Evolutionary conservation across 1,140 invertebrate species (phyloP).

Genomic region (Akabosia matsudoensis): DNA sequence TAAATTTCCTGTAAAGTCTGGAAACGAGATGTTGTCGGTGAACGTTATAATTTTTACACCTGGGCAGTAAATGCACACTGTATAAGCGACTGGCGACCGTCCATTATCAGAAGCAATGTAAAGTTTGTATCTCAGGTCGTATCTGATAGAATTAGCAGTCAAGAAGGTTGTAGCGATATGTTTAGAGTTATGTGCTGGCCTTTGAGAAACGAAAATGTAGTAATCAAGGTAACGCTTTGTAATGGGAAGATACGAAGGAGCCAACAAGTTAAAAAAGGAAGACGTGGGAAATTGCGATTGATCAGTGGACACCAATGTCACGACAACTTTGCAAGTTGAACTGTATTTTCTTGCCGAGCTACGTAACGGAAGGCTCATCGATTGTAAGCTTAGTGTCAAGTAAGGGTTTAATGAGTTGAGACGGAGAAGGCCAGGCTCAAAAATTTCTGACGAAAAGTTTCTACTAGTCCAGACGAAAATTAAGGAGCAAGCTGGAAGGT

Average conservation of each 20-base stretch:
- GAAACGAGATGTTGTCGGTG: not conserved
- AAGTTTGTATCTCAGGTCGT: not conserved
- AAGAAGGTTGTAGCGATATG: not conserved
- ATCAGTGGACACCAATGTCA: not conserved
- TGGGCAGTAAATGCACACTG: not conserved
- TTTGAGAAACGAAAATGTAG: too few relatives aligned
- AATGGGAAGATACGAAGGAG: not conserved
- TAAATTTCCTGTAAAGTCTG: not conserved
- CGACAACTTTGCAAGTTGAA: not conserved
- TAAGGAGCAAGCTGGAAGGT: not conserved
- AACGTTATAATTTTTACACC: not conserved
- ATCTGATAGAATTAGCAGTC: not conserved
- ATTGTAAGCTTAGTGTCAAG: not conserved
- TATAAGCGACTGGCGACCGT: not conserved
- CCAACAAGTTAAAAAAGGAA: not conserved
- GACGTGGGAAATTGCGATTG: not conserved
- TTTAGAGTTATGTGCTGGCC: too few relatives aligned
- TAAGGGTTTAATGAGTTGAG: not conserved
- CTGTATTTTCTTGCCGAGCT: not conserved
- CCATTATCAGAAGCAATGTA: not conserved
- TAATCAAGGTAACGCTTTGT: not conserved
- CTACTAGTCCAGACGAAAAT: not conserved
- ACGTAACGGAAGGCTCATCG: not conserved
- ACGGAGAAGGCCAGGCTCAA: not conserved
- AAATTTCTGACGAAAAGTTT: not conserved